These are phyloP conservation scores for Drosophila demipolita DNA, from an alignment of 2,888 invertebrate species.

Conservation along the genomic window DNA sequence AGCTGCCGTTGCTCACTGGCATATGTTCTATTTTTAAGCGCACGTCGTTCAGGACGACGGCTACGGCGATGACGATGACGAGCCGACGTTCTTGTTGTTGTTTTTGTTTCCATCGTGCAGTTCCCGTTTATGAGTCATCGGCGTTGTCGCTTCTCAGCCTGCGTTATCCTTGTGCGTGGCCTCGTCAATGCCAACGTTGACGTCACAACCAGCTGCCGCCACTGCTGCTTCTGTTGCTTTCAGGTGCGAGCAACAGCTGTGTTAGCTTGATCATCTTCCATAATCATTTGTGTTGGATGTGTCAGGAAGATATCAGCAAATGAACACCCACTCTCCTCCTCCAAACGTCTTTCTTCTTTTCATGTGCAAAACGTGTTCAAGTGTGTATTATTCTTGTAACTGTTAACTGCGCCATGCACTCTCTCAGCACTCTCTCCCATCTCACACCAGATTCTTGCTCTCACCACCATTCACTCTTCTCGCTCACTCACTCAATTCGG, in stretches of 20 bases:
- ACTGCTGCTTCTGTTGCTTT: conserved; percentile 40
- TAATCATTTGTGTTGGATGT: conserved; percentile 32
- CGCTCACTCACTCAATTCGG: conserved; percentile 20
- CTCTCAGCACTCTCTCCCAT: conserved; percentile 7
- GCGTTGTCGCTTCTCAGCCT: conserved; percentile 20
- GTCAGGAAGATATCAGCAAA: conserved; percentile 36
- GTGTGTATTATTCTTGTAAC: conserved; percentile 71
- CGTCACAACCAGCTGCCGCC: conserved; percentile 43
- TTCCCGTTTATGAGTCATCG: conserved; percentile 76
- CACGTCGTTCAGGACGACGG: conserved; percentile 55
- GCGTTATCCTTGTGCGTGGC: conserved; percentile 72
- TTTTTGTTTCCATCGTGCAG: conserved; percentile 44
- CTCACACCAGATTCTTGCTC: conserved; percentile 18
- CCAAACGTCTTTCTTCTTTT: neutral
- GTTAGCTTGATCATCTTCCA: conserved; percentile 44
- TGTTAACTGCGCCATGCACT: conserved; percentile 27
- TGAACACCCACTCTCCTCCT: conserved; percentile 17
- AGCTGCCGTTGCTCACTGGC: conserved; percentile 52
- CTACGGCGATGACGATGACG: conserved; percentile 6
- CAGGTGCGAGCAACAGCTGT: conserved; percentile 69
- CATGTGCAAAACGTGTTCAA: conserved; percentile 51
- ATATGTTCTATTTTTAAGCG: conserved; percentile 78
- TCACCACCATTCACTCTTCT: conserved; percentile 13
- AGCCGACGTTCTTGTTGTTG: conserved; percentile 15
- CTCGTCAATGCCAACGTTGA: conserved; percentile 66